Percentiles rank a stretch among this genome's conserved stretches.
Conservation (phyloP, 1,140 invertebrate genomes). For the Aphelinus certus region DNA sequence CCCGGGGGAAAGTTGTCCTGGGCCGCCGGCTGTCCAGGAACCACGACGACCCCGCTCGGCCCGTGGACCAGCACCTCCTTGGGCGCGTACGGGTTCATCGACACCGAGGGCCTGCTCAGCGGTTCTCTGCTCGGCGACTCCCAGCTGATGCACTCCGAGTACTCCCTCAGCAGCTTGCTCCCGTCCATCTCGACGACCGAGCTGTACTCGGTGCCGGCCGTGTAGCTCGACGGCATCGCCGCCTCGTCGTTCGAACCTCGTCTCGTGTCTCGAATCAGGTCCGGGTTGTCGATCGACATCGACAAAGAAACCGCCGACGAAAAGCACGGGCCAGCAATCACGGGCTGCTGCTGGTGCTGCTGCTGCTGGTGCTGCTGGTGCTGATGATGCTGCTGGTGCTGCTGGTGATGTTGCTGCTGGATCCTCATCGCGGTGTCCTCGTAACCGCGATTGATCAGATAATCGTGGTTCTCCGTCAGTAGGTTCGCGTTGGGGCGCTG, state of each 20-base stretch:
- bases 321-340: constrained; percentile 66
- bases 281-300: constrained; percentile 76
- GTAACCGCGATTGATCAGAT: constrained; percentile 25
- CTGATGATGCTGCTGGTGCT: background rate
- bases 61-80: constrained; percentile 82
- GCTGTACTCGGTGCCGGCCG: constrained; percentile 51
- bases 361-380: constrained; percentile 13
- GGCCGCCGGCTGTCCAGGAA: constrained; percentile 47
- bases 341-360: constrained; percentile 24
- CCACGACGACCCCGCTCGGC: constrained; percentile 50
- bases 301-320: constrained; percentile 69
- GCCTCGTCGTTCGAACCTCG: constrained; percentile 58
- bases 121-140: constrained; percentile 66
- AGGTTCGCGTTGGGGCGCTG: constrained; percentile 24
- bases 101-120: constrained; percentile 42
- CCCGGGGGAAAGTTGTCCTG: constrained; percentile 61
- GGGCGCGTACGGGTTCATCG: constrained; percentile 71
- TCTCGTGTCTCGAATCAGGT: constrained; percentile 81
- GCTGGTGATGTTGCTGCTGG: background rate
- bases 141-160: constrained; percentile 67
- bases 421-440: constrained; percentile 17
- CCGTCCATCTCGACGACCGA: constrained; percentile 71
- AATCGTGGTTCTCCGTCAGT: constrained; percentile 16
- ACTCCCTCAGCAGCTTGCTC: constrained; percentile 74
- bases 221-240: constrained; percentile 43